Conservation (phyloP, 2,888 invertebrate genomes). For the Phengaris arion region DNA sequence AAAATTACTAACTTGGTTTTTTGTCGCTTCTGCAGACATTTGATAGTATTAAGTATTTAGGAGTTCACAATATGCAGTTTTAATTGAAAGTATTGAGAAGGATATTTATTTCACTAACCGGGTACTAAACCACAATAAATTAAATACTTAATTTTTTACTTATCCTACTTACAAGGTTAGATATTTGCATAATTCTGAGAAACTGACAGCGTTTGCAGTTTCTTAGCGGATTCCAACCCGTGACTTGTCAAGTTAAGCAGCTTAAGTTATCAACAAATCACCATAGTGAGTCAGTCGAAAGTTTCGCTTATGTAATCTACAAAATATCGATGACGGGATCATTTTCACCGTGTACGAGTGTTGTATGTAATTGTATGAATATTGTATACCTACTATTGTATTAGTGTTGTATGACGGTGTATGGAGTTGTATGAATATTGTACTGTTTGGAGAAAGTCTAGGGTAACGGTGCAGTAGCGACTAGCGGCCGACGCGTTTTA, state of each 20-base stretch:
- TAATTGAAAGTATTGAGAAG: no score
- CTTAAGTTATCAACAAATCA: background rate
- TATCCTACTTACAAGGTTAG: no score
- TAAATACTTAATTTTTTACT: no score
- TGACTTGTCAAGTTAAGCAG: background rate
- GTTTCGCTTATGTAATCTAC: background rate
- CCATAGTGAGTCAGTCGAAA: background rate
- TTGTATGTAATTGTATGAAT: background rate
- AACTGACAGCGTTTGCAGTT: no score
- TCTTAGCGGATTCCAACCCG: no score
- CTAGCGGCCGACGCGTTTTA: background rate
- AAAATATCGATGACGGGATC: background rate
- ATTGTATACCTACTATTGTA: background rate
- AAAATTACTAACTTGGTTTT: no score
- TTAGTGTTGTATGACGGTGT: background rate
- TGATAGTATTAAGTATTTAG: no score
- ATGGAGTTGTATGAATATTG: slow-evolving; percentile 2
- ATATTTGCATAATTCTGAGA: no score
- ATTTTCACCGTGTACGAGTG: background rate
- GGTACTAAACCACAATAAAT: no score
- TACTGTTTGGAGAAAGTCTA: background rate
- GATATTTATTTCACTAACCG: no score
- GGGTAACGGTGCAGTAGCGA: background rate
- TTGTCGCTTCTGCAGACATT: no score
- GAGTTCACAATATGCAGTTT: no score